Base-by-base conservation (phyloP, 1,140 invertebrate species). In the Steinernema khuongi region DNA sequence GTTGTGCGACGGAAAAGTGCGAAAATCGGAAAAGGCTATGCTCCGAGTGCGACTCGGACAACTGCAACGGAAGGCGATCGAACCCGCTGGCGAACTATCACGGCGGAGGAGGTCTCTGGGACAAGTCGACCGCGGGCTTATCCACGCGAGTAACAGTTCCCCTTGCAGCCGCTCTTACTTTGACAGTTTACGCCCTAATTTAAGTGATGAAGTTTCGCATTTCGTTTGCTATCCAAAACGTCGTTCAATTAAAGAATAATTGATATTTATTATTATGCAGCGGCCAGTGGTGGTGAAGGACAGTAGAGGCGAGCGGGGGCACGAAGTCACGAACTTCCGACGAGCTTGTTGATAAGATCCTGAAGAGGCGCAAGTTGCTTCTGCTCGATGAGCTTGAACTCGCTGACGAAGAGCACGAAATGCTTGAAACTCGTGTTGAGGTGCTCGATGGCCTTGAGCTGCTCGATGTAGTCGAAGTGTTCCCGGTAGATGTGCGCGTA, bases 401-500 rank as follows among this genome's bases (percentile, higher is more conserved):
- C 96, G 90, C 97, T 88, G 74, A 98, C 94, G 87, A 99, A 99
- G 87, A 97, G 97, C 83, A 99, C 97, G 85, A 99, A 99, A 89
- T 99, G 97, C 86, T 99, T 99, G 88, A 99, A 99, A 74, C 94
- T 97, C 70, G 97, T 99, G 87, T 99, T 99, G 74, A 99, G 90
- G 88, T 99, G 97, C 67, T 97, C 95, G 86, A 99, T 95, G 86
- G 99, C 97, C 67, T 96, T 94, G 28, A 99, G 89, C 85, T 96
- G 92, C 26, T 97, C 94, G 67, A 99, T 95, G 88, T 97, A 93
- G 67, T 92, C 91, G 86, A 99, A 99, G 88, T 99, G 96, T 86
- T 98, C 94, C 88, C 99, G 95, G 87, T 99, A 99, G 85, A 99
- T 97, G 87, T 99, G 97, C 31, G 96, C 97, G 87, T 99, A 99